Conservation (phyloP, 2,797 vertebrate genomes). For the Emydoidea blandingii region DNA sequence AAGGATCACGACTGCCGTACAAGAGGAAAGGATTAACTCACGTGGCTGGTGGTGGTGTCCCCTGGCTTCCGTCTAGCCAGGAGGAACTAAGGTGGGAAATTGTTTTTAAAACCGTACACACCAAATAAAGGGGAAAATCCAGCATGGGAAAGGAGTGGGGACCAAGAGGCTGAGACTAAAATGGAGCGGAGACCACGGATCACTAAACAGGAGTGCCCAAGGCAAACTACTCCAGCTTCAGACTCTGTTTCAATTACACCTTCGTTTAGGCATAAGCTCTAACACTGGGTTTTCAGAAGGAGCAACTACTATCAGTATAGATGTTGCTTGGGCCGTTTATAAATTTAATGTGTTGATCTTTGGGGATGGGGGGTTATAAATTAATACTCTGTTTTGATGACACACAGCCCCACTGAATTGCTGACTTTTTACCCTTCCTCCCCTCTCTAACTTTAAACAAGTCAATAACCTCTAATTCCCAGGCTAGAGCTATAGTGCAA, state of each 20-base stretch:
- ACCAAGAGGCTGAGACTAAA: not conserved
- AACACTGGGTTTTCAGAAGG: fast-evolving
- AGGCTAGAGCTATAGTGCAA: not conserved
- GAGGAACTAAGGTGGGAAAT: not conserved
- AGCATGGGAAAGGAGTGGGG: not conserved
- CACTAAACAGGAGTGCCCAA: not conserved
- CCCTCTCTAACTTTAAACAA: not conserved
- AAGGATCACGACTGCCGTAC: not conserved
- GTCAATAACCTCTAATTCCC: not conserved
- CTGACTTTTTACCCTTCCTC: not conserved
- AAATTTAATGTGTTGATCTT: not conserved
- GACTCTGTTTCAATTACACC: fast-evolving
- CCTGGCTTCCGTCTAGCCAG: not conserved
- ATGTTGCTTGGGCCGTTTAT: not conserved
- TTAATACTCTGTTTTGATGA: not conserved
- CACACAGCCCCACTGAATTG: not conserved
- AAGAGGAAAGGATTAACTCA: not conserved
- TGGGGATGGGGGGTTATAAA: not conserved
- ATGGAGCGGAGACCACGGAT: not conserved
- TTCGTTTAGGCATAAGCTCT: not conserved
- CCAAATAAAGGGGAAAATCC: not conserved
- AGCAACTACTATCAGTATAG: fast-evolving
- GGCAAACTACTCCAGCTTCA: not conserved
- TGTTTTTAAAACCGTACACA: not conserved
- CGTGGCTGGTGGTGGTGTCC: not conserved